Conservation (phyloP, 2,888 invertebrate genomes). For the Ormyrus rosae region DNA sequence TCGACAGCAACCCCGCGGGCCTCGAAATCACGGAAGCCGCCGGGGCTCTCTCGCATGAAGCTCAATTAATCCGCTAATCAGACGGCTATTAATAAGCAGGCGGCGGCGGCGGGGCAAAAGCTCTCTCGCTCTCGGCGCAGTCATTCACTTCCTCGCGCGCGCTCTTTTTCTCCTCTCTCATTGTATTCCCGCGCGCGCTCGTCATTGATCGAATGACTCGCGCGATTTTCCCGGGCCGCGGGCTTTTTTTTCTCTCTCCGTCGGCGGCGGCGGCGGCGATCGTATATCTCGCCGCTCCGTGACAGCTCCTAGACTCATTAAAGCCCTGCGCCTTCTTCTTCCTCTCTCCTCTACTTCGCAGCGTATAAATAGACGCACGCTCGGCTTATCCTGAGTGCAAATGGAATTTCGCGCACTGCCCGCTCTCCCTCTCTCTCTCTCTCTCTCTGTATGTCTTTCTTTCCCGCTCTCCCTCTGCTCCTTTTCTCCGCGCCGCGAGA, state of each 20-base stretch:
- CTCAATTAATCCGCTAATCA: conserved; percentile 27
- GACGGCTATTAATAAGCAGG: conserved; percentile 32
- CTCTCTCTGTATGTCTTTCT: conserved; percentile 32
- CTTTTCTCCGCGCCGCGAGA: neutral
- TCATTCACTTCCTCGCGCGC: no score
- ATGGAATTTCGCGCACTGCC: conserved; percentile 52
- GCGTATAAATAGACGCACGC: conserved; percentile 51
- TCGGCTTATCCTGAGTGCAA: conserved; percentile 37
- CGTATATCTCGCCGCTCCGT: conserved; percentile 70
- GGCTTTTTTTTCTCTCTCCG: conserved; percentile 13
- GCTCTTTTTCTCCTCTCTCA: no score
- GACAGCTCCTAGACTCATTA: conserved; percentile 74
- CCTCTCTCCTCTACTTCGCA: conserved; percentile 60
- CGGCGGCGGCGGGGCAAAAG: no score
- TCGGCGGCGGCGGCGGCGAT: conserved; percentile 59
- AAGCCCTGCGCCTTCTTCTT: conserved; percentile 60
- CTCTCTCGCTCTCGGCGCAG: no score
- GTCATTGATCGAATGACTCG: conserved; percentile 50
- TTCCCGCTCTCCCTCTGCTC: conserved; percentile 33
- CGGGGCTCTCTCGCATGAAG: neutral
- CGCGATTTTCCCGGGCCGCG: conserved; percentile 31
- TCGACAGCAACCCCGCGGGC: no score
- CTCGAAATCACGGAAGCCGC: neutral
- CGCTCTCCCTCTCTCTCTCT: conserved; percentile 38
- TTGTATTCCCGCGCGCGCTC: conserved; percentile 8